phyloP scores from a whole-genome alignment of 2,888 invertebrate genomes.

The Cinara cedri region DNA sequence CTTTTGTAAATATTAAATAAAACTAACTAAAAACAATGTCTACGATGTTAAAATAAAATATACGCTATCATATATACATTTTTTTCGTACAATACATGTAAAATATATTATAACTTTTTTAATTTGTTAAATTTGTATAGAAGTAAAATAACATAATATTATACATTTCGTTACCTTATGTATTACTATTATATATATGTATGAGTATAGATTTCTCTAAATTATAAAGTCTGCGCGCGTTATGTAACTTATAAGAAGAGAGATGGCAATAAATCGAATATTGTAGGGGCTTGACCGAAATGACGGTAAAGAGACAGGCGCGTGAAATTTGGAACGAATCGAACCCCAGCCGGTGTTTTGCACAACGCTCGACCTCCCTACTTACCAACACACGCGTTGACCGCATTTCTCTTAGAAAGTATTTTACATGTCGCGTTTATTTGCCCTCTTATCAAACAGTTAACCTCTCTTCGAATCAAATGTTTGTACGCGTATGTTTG shows the following conservation, averaged over 20 bases:
- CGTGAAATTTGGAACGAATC: conserved; percentile 57
- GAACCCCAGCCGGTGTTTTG: conserved; percentile 53
- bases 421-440: conserved; percentile 54
- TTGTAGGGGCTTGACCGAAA: conserved; percentile 53
- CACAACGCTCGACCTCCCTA: conserved; percentile 55
- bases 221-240: conserved; percentile 24
- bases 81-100: neutral
- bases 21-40: too few relatives aligned
- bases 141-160: too few relatives aligned
- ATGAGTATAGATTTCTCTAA: conserved; percentile 48
- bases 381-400: conserved; percentile 45
- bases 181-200: neutral
- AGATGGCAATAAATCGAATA: conserved; percentile 50
- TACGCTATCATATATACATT: neutral
- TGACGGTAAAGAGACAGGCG: conserved; percentile 56
- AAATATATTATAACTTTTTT: neutral
- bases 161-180: conserved; percentile 8
- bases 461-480: conserved; percentile 43
- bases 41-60: too few relatives aligned
- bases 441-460: conserved; percentile 55
- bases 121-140: neutral
- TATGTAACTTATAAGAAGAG: conserved; percentile 45
- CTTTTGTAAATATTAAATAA: neutral
- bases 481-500: conserved; percentile 19
- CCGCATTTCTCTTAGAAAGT: conserved; percentile 57